phyloP scores from a whole-genome alignment of 2,113 vertebrate genomes.

The Muntiacus muntjak region DNA sequence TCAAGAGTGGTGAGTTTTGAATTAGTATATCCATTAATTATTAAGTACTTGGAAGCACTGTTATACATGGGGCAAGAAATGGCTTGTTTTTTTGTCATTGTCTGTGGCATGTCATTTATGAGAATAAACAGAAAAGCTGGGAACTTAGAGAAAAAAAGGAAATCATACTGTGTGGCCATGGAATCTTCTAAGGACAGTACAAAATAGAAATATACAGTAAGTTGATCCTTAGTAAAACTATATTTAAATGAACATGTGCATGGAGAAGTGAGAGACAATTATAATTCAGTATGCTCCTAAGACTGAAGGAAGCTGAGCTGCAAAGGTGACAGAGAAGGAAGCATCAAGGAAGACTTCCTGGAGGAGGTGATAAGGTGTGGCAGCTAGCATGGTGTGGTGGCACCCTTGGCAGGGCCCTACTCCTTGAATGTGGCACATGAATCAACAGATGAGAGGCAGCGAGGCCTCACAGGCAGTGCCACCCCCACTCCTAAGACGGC shows the following conservation, averaged over 20 bases:
- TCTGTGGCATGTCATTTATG: neutral
- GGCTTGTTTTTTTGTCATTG: neutral
- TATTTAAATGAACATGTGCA: neutral
- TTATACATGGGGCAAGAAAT: neutral
- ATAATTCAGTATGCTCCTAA: neutral
- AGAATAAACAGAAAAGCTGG: neutral
- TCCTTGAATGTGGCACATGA: neutral
- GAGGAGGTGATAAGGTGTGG: neutral
- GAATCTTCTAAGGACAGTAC: neutral
- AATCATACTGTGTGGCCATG: neutral
- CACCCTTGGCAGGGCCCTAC: neutral
- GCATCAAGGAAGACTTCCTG: neutral
- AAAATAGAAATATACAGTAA: neutral
- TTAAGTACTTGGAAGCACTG: neutral
- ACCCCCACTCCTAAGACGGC: too few species aligned
- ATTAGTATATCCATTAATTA: neutral
- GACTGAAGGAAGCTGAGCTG: neutral
- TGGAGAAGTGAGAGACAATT: neutral
- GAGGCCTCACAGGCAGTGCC: neutral
- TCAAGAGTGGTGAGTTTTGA: neutral
- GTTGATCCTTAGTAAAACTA: neutral
- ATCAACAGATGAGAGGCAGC: neutral
- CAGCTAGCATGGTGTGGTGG: neutral
- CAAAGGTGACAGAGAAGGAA: neutral
- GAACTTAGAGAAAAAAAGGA: neutral